These are phyloP conservation scores for Silurus asotus DNA, from an alignment of 2,113 vertebrate species.

Conservation along the genomic window DNA sequence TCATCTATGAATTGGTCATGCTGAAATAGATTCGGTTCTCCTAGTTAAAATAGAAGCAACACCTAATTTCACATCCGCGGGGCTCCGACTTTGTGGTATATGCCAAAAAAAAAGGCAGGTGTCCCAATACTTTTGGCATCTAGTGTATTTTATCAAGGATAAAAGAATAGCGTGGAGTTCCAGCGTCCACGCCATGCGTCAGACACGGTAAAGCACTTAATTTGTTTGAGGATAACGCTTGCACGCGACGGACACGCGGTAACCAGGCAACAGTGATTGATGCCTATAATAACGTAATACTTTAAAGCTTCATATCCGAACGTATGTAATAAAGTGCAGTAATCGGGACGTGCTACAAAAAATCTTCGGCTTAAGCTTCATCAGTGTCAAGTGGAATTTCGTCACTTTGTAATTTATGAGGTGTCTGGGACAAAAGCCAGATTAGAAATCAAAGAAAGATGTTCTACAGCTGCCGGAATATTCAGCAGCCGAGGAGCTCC, in stretches of 20 bases:
- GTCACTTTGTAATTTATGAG: constrained; percentile 45
- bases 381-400: constrained; percentile 49
- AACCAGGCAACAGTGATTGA: constrained; percentile 36
- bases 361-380: constrained; percentile 51
- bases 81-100: too few relatives aligned
- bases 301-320: constrained; percentile 44
- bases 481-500: neutral
- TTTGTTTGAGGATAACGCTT: neutral
- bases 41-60: too few relatives aligned
- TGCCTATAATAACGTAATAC: constrained; percentile 33
- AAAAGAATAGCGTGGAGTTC: neutral
- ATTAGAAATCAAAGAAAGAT: constrained; percentile 51
- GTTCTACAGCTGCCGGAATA: constrained; percentile 11
- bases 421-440: constrained; percentile 53
- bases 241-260: neutral
- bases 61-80: too few relatives aligned
- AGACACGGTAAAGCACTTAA: constrained; percentile 22
- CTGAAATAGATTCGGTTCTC: too few relatives aligned
- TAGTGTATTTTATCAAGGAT: neutral
- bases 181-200: neutral
- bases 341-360: constrained; percentile 44
- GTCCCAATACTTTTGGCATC: too few relatives aligned
- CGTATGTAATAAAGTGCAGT: constrained; percentile 47
- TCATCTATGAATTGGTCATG: too few relatives aligned
- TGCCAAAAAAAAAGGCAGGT: too few relatives aligned